Evolutionary conservation across 2,888 invertebrate species (phyloP).

Genomic region (Pyrocoelia pectoralis): DNA sequence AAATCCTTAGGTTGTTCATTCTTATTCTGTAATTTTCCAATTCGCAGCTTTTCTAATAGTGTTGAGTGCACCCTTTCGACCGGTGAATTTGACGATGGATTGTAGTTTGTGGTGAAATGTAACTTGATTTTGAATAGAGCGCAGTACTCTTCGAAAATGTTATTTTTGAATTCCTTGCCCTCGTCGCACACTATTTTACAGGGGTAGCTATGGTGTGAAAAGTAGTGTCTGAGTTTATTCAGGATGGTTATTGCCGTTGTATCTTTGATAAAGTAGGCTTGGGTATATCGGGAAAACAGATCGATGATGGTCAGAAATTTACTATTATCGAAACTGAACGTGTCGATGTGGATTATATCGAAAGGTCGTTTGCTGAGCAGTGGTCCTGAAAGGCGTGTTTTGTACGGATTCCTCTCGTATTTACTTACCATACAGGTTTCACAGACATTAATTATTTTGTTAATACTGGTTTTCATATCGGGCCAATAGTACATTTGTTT

Average conservation of each 20-base stretch:
- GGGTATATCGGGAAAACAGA: conserved; percentile 21
- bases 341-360: conserved; percentile 31
- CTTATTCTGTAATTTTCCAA: conserved; percentile 19
- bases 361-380: conserved; percentile 27
- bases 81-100: conserved; percentile 20
- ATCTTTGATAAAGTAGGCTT: conserved; percentile 20
- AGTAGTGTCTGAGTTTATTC: conserved; percentile 20
- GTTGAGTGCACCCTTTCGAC: conserved; percentile 30
- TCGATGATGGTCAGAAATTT: conserved; percentile 33
- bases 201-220: conserved; percentile 18
- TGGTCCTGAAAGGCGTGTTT: conserved; percentile 20
- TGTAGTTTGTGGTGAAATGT: conserved; percentile 24
- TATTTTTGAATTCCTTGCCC: no score
- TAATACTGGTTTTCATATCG: no score
- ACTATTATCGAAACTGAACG: conserved; percentile 17
- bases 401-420: conserved; percentile 34
- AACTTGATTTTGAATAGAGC: conserved; percentile 22
- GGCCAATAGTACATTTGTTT: conserved; percentile 31
- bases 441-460: conserved; percentile 26
- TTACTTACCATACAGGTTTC: conserved; percentile 19
- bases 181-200: conserved; percentile 23
- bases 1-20: conserved; percentile 19
- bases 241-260: conserved; percentile 8
- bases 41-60: conserved; percentile 28
- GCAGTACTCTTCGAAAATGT: conserved; percentile 20